Percentiles rank a stretch among this genome's conserved stretches.
phyloP scores from a whole-genome alignment of 2,888 invertebrate genomes.

The Amphimallon solstitiale region DNA sequence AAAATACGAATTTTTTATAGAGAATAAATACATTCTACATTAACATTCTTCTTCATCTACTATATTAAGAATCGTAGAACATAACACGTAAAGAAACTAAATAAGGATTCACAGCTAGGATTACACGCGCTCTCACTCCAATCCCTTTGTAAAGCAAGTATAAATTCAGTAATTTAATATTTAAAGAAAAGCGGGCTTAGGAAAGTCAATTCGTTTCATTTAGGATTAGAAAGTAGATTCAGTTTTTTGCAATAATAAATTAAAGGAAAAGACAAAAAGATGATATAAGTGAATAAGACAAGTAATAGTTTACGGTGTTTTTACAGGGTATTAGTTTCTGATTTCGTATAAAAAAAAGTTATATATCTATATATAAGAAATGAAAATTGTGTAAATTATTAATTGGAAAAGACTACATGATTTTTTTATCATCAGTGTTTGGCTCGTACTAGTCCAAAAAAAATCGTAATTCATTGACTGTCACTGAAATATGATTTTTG shows the following conservation, averaged over 20 bases:
- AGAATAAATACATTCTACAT: too few species aligned
- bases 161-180: background rate
- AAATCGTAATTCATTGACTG: constrained; percentile 37
- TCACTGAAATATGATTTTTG: background rate
- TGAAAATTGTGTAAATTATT: constrained; percentile 7
- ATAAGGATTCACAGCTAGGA: too few species aligned
- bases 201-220: constrained; percentile 5
- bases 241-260: background rate
- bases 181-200: background rate
- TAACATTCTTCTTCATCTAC: too few species aligned
- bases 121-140: background rate
- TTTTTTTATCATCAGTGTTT: constrained; percentile 52
- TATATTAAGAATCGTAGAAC: too few species aligned
- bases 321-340: constrained; percentile 37
- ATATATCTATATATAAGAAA: background rate
- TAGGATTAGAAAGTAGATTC: constrained; percentile 15
- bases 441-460: constrained; percentile 58
- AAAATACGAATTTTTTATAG: too few species aligned
- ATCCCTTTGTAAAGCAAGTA: background rate
- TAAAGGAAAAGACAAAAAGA: background rate
- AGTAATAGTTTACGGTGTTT: background rate
- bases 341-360: background rate
- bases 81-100: too few species aligned
- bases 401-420: too few species aligned
- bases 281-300: background rate